Evolutionary conservation across 2,888 invertebrate genomes (phyloP).

Genomic region (Ornithoptera alexandrae): DNA sequence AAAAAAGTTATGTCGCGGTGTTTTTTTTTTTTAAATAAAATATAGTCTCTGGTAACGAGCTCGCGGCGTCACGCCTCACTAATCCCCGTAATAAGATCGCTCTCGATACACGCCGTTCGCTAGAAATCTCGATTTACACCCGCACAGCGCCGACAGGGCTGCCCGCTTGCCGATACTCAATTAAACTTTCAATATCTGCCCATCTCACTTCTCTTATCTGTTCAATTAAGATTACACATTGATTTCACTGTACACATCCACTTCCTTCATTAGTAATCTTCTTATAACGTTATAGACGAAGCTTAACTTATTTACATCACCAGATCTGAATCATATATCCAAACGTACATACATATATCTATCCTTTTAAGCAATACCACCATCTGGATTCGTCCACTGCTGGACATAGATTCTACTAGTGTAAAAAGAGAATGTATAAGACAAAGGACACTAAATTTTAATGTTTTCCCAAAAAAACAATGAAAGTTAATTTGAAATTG

Average conservation of each 20-base stretch:
- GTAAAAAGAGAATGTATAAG: too few species aligned
- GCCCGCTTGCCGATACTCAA: constrained; percentile 21
- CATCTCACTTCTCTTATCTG: constrained; percentile 13
- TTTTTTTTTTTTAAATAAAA: constrained; percentile 9
- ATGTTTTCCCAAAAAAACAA: too few species aligned
- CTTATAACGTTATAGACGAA: background rate
- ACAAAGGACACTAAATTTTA: too few species aligned
- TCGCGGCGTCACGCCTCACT: constrained; percentile 38
- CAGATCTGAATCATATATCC: background rate
- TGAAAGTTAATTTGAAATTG: too few species aligned
- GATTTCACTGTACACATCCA: constrained; percentile 2
- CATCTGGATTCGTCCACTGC: too few species aligned
- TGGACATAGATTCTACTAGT: too few species aligned
- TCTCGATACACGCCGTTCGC: constrained; percentile 39
- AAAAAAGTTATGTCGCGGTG: constrained; percentile 1
- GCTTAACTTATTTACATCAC: background rate
- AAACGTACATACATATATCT: too few species aligned
- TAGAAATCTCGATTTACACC: constrained; percentile 39
- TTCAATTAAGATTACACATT: constrained; percentile 19
- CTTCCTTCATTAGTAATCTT: constrained; percentile 10
- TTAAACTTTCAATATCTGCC: constrained; percentile 25
- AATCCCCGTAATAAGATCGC: constrained; percentile 38
- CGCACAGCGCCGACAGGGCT: constrained; percentile 21
- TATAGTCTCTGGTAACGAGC: constrained; percentile 34
- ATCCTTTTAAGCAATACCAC: too few species aligned